Conservation (phyloP, 2,797 vertebrate species). For the Allochrocebus solatus region DNA sequence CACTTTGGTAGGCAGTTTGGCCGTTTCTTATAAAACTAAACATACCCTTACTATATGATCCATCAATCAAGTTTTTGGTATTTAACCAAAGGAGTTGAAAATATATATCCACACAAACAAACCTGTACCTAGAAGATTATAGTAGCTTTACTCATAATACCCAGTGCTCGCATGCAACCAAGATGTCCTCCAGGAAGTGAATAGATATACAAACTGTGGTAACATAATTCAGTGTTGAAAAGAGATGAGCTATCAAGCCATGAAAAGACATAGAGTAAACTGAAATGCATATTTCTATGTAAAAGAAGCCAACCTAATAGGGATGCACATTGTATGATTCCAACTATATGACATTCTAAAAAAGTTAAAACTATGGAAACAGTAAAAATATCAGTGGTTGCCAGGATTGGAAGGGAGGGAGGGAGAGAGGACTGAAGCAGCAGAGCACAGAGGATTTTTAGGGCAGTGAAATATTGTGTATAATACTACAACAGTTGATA, state of each 20-base stretch:
- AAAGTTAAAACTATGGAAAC: neutral
- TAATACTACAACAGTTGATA: neutral
- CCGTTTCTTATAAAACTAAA: neutral
- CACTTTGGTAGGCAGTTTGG: neutral
- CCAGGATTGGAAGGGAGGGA: neutral
- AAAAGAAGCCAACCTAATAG: neutral
- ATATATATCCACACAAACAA: neutral
- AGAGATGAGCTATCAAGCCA: neutral
- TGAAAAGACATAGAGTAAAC: neutral
- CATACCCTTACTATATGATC: neutral
- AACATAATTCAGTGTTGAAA: neutral
- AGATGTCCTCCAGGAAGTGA: neutral
- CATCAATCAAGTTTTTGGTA: neutral
- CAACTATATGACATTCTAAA: neutral
- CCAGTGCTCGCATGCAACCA: neutral
- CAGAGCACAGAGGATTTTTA: neutral
- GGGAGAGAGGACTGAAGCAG: neutral
- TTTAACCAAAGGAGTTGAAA: neutral
- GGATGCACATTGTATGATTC: neutral
- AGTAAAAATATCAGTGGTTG: neutral
- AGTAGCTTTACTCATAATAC: neutral
- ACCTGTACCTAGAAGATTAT: neutral
- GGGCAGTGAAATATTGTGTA: neutral
- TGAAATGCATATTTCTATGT: neutral
- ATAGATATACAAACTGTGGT: neutral